Base-by-base conservation (phyloP, 2,797 vertebrate species). In the Manis crassicaudata region DNA sequence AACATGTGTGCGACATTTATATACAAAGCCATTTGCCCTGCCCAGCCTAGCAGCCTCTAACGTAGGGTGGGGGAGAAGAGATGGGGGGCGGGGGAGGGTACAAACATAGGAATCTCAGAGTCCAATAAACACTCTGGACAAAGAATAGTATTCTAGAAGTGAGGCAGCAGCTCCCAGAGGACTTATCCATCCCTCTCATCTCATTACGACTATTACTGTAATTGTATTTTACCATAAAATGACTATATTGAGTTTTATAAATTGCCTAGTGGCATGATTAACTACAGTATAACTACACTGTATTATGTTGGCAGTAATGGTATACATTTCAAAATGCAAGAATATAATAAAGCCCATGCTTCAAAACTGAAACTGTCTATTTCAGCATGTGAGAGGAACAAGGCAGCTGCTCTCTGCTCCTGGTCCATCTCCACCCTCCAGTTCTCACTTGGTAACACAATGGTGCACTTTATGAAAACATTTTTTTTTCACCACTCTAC, bases 381-480 rank as follows among this genome's bases (percentile, higher is more conserved):
- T 87, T 60, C 62, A 17, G 79, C 46, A 17, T 0, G 23, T 50
- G 43, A 67, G 13, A 62, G 16, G 11, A 25, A 20, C 2, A 13
- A 60, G 80, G 21, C 56, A 27, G 46, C 77, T 3, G 37, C n/a
- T 17, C n/a, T 17, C 72, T 0, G 23, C 60, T 58, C 52, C 16
- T 2, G 21, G n/a, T 63, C 80, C 35, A 0, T 14, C 82, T 46
- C 72, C 43, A 9, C 46, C 68, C 77, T 85, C 65, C 73, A 17
- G 62, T 46, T 77, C 35, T 52, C 81, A 83, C 89, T 86, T 96
- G 90, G 87, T 88, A 88, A 92, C 58, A 62, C 32, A 10, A 93
- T 10, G 29, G 43, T 52, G 89, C 18, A 56, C 81, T 85, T 97
- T 88, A 94, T 95, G 96, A 95, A 95, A 92, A 95, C 93, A 86